These are phyloP conservation scores for Burhinus bistriatus DNA, from an alignment of 2,113 vertebrate genomes.

Conservation along the genomic window DNA sequence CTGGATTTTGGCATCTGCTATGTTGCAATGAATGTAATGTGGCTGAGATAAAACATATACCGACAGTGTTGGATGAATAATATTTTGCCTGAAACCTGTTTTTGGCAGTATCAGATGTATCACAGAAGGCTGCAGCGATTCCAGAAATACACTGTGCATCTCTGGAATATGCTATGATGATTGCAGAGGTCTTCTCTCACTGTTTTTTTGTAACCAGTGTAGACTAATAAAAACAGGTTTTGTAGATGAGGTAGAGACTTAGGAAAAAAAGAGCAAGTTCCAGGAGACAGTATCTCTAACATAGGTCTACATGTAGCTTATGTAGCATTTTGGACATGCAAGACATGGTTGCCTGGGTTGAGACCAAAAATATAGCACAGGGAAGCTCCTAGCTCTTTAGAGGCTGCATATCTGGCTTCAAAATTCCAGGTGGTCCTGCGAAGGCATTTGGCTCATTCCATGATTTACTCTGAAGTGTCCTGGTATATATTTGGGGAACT, in stretches of 20 bases:
- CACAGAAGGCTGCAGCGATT: not conserved
- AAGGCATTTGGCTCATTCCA: not conserved
- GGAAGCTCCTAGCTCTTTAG: not conserved
- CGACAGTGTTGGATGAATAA: not conserved
- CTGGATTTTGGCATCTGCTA: not conserved
- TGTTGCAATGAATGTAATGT: not conserved
- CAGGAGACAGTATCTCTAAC: not conserved
- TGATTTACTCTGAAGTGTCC: not conserved
- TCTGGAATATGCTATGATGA: not conserved
- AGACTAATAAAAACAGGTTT: not conserved
- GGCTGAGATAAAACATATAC: not conserved
- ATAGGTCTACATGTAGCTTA: not conserved
- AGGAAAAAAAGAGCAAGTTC: not conserved
- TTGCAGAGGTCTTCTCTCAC: not conserved
- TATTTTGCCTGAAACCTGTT: not conserved
- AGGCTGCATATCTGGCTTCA: not conserved
- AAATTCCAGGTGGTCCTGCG: not conserved
- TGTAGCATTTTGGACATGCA: not conserved
- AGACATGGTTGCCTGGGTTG: not conserved
- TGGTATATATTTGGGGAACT: not conserved
- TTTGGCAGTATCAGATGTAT: not conserved
- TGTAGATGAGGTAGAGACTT: not conserved
- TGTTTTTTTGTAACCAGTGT: not conserved
- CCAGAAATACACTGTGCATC: not conserved
- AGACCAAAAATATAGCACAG: not conserved